Evolutionary conservation across 2,113 vertebrate species (phyloP).

Genomic region (Pedetes capensis): DNA sequence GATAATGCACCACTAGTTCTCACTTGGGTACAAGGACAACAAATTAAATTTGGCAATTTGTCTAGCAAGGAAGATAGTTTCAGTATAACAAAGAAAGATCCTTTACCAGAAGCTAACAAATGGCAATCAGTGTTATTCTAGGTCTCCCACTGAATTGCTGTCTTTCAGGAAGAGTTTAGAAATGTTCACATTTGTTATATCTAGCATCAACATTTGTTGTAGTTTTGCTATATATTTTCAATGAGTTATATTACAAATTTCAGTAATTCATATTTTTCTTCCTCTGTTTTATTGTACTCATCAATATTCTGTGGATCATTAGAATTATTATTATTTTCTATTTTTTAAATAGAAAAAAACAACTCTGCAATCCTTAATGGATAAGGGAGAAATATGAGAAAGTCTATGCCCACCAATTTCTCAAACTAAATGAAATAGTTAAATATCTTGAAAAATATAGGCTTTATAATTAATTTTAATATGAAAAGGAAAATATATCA

Average conservation of each 20-base stretch:
- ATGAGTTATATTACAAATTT: not conserved
- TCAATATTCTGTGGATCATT: not conserved
- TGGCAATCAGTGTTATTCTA: not conserved
- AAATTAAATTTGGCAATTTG: not conserved
- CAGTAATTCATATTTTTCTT: not conserved
- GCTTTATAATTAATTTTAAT: not conserved
- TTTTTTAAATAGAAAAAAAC: not conserved
- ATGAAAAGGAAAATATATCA: not conserved
- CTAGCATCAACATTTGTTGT: too few relatives aligned
- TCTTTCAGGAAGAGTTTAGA: not conserved
- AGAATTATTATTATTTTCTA: not conserved
- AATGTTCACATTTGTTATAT: not conserved
- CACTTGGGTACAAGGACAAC: not conserved
- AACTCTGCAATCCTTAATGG: not conserved
- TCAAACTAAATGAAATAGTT: not conserved
- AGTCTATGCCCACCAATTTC: not conserved
- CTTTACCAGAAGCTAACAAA: not conserved
- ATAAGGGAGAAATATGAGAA: not conserved
- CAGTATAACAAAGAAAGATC: not conserved
- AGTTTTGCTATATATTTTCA: not conserved
- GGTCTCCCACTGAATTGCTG: not conserved
- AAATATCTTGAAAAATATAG: not conserved
- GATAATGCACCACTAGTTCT: not conserved
- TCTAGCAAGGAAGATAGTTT: not conserved
- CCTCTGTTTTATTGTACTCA: not conserved